A percentile compares a stretch with the other conserved stretches of the same genome.
phyloP scores from a whole-genome alignment of 2,888 invertebrate species.

The Atrina japonica region DNA sequence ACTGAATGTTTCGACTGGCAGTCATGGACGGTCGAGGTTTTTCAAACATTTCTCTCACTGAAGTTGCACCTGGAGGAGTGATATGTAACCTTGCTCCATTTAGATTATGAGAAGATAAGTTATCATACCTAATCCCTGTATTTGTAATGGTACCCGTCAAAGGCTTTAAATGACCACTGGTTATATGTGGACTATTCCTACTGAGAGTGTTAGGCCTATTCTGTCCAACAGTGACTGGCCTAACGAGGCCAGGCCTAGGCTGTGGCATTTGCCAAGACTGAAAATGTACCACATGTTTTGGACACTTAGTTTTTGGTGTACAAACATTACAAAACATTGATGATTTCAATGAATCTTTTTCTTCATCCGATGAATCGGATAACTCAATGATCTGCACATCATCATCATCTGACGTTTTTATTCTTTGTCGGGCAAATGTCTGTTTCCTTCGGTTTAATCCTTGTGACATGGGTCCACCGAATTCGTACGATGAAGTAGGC shows the following conservation, averaged over 20 bases:
- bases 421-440: slow-evolving; percentile 26
- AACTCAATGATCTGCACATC: slow-evolving; percentile 44
- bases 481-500: not conserved
- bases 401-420: slow-evolving; percentile 21
- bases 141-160: not conserved
- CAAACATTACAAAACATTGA: slow-evolving; percentile 9
- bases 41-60: not conserved
- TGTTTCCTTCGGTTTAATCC: slow-evolving; percentile 34
- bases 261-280: too few species aligned
- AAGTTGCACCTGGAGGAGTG: not conserved
- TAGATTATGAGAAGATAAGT: not conserved
- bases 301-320: slow-evolving; percentile 11
- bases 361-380: slow-evolving; percentile 40
- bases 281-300: not conserved
- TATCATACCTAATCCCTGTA: not conserved
- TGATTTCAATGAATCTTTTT: slow-evolving; percentile 15
- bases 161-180: slow-evolving; percentile 1
- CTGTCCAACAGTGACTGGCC: too few species aligned
- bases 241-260: too few species aligned
- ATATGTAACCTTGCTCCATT: not conserved
- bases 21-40: slow-evolving; percentile 1
- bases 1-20: slow-evolving; percentile 15
- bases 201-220: too few species aligned
- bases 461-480: not conserved
- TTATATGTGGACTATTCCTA: slow-evolving; percentile 7